These are phyloP conservation scores for Nycteola revayana DNA, from an alignment of 2,888 invertebrate genomes.

Conservation along the genomic window DNA sequence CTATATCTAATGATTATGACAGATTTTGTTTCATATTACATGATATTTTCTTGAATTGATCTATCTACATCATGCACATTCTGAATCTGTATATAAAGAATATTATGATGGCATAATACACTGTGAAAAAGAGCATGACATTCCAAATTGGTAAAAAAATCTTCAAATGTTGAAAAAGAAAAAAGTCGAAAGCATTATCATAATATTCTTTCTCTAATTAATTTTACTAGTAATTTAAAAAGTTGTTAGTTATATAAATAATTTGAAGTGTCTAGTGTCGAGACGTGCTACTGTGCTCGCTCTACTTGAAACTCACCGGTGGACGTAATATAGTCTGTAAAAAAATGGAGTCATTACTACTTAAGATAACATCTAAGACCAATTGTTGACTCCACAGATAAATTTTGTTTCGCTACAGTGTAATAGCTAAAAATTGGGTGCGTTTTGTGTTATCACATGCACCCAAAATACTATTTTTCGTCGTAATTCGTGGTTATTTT, in stretches of 20 bases:
- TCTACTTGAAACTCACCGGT: conserved; percentile 76
- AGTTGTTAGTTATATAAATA: too few species aligned
- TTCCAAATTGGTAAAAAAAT: too few species aligned
- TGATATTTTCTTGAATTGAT: too few species aligned
- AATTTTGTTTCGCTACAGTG: conserved; percentile 56
- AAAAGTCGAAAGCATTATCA: too few species aligned
- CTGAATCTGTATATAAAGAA: too few species aligned
- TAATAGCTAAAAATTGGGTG: conserved; percentile 26
- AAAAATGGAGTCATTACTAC: conserved; percentile 81
- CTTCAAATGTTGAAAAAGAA: too few species aligned
- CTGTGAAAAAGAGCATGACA: too few species aligned
- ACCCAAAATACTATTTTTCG: conserved; percentile 26
- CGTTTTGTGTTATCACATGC: conserved; percentile 25
- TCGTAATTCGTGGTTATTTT: conserved; percentile 14
- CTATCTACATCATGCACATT: too few species aligned
- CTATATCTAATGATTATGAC: too few species aligned
- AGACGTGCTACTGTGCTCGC: conserved; percentile 59
- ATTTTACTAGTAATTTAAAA: not conserved
- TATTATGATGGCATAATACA: too few species aligned
- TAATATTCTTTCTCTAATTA: too few species aligned
- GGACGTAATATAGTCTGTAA: conserved; percentile 81
- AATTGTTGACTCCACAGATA: conserved; percentile 73
- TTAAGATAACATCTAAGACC: conserved; percentile 59
- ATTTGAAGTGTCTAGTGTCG: not conserved
- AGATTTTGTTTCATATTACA: too few species aligned